Evolutionary conservation across 2,113 vertebrate genomes (phyloP).

Genomic region (Guaruba guarouba): DNA sequence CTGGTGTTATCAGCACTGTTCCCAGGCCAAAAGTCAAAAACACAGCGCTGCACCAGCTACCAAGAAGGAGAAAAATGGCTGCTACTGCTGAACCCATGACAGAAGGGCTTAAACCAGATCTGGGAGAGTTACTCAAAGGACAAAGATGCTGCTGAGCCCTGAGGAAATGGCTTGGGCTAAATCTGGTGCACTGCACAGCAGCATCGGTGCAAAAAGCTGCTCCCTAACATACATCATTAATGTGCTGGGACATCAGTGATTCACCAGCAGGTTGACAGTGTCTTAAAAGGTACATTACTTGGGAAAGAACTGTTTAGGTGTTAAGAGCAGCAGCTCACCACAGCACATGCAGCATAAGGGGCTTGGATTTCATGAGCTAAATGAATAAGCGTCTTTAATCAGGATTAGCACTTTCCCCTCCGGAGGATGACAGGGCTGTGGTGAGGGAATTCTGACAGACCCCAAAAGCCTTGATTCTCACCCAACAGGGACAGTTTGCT

Average conservation of each 20-base stretch:
- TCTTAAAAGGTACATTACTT: background rate
- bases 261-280: background rate
- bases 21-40: too few relatives aligned
- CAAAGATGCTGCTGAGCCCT: background rate
- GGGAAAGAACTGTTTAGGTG: background rate
- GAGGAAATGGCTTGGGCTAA: background rate
- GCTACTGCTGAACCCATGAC: too few relatives aligned
- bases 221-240: background rate
- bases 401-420: background rate
- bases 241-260: background rate
- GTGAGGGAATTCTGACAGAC: background rate
- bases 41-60: too few relatives aligned
- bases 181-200: fast-evolving
- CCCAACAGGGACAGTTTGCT: background rate
- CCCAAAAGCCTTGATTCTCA: background rate
- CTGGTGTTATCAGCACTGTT: too few relatives aligned
- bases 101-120: background rate
- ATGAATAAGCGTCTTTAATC: background rate
- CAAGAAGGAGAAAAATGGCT: too few relatives aligned
- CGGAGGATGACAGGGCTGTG: background rate
- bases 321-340: background rate
- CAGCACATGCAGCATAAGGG: fast-evolving
- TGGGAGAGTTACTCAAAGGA: background rate
- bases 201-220: fast-evolving
- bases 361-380: background rate